phyloP scores from a whole-genome alignment of 2,113 vertebrate genomes.

The Salvelinus fontinalis region DNA sequence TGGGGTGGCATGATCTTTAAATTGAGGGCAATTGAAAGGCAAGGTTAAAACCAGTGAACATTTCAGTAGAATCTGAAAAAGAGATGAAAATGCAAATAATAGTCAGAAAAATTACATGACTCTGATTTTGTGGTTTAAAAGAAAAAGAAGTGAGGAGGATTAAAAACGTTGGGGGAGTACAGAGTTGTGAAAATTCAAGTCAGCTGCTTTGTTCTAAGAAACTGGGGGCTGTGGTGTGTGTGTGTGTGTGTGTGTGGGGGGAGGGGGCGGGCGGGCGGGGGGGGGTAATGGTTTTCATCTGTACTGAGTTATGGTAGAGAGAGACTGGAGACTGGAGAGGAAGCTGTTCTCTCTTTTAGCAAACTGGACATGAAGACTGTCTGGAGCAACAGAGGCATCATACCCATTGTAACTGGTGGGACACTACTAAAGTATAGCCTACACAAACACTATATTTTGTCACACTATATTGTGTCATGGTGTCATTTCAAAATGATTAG shows the following conservation, averaged over 20 bases:
- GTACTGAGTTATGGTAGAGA: conserved; percentile 25
- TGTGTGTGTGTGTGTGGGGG: background rate
- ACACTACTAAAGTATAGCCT: conserved; percentile 1
- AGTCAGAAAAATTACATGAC: conserved; percentile 28
- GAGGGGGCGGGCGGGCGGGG: conserved; percentile 4
- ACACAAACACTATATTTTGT: conserved; percentile 32
- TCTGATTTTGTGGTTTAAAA: conserved; percentile 33
- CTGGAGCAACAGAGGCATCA: conserved; percentile 4
- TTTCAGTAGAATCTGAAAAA: conserved; percentile 6
- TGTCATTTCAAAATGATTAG: conserved; percentile 42
- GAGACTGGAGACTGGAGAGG: background rate
- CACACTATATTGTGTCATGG: conserved; percentile 6
- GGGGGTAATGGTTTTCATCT: conserved; percentile 62
- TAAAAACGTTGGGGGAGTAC: conserved; percentile 1
- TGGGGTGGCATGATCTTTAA: background rate
- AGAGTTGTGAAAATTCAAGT: conserved; percentile 36
- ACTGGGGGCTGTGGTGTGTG: conserved; percentile 13
- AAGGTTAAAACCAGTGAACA: background rate
- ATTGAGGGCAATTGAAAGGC: background rate
- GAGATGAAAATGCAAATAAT: conserved; percentile 19
- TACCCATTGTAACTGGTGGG: background rate
- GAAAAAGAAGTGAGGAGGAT: background rate
- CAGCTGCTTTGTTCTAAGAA: conserved; percentile 60
- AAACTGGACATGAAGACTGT: conserved; percentile 28
- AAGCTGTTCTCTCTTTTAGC: conserved; percentile 30